Evolutionary conservation across 2,797 vertebrate species (phyloP).

Genomic region (Anguilla pacifica): DNA sequence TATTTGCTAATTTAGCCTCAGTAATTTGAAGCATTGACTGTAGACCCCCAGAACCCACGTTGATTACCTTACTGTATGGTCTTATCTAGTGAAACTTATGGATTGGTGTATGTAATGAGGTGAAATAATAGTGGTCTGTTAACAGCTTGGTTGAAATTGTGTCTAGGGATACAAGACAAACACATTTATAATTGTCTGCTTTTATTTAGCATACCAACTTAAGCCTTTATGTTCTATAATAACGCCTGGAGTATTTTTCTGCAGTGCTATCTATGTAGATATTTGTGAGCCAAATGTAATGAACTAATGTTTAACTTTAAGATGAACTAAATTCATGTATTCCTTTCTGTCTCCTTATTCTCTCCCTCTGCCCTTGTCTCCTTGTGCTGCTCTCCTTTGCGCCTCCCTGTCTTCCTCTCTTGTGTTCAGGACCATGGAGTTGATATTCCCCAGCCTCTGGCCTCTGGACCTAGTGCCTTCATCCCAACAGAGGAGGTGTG

Average conservation of each 20-base stretch:
- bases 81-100: neutral
- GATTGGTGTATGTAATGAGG: neutral
- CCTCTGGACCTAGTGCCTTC: constrained; percentile 72
- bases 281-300: neutral
- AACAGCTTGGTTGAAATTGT: neutral
- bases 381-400: neutral
- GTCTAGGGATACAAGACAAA: neutral
- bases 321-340: neutral
- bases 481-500: constrained; percentile 73
- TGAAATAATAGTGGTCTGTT: neutral
- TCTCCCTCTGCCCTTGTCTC: neutral
- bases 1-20: neutral
- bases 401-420: neutral
- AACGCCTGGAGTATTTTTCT: neutral
- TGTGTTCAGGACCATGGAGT: constrained; percentile 59
- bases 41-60: neutral
- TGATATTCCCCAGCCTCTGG: constrained; percentile 51
- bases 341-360: constrained; percentile 31
- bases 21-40: neutral
- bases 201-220: neutral
- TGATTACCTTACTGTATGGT: neutral
- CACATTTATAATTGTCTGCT: neutral
- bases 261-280: neutral
- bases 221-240: neutral
- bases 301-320: neutral